These are phyloP conservation scores for Lasioglossum malachurum DNA, from an alignment of 2,888 invertebrate species.

Conservation along the genomic window DNA sequence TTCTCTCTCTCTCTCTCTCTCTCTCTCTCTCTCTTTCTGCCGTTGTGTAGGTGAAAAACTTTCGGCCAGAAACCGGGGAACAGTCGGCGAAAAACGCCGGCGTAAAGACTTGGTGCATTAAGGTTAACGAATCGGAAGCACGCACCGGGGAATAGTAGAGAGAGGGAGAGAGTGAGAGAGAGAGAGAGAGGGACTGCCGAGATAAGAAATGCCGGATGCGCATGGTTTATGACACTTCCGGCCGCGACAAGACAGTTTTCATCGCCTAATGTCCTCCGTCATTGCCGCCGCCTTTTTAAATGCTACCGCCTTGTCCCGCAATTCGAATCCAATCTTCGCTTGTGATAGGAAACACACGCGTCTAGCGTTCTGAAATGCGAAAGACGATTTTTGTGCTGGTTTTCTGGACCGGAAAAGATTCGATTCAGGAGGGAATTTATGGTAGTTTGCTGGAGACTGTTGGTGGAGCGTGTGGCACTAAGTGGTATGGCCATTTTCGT, in stretches of 20 bases:
- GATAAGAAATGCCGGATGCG: conserved; percentile 70
- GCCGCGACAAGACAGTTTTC: conserved; percentile 52
- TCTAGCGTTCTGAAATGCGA: not conserved
- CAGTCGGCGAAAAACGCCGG: conserved; percentile 48
- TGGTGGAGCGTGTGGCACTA: not conserved
- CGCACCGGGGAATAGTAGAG: conserved; percentile 66
- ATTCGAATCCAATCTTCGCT: not conserved
- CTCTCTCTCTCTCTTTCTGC: not conserved
- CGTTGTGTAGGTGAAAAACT: not conserved
- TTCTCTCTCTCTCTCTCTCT: not conserved
- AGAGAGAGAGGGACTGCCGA: conserved; percentile 26
- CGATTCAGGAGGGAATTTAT: not conserved
- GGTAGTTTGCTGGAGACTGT: not conserved
- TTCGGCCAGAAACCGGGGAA: not conserved
- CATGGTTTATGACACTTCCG: conserved; percentile 73
- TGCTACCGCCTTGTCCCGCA: not conserved
- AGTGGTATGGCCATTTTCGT: not conserved
- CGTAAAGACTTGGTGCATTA: conserved; percentile 73
- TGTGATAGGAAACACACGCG: not conserved
- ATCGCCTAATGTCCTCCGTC: conserved; percentile 58
- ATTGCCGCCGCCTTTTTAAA: conserved; percentile 29
- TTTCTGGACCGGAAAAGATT: conserved; percentile 2
- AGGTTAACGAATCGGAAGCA: conserved; percentile 76
- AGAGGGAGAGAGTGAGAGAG: not conserved
- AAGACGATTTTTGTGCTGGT: not conserved